A percentile compares a stretch with the other conserved stretches of the same genome.
Conservation (phyloP, 1,140 invertebrate species). For the Augochlora pura region DNA sequence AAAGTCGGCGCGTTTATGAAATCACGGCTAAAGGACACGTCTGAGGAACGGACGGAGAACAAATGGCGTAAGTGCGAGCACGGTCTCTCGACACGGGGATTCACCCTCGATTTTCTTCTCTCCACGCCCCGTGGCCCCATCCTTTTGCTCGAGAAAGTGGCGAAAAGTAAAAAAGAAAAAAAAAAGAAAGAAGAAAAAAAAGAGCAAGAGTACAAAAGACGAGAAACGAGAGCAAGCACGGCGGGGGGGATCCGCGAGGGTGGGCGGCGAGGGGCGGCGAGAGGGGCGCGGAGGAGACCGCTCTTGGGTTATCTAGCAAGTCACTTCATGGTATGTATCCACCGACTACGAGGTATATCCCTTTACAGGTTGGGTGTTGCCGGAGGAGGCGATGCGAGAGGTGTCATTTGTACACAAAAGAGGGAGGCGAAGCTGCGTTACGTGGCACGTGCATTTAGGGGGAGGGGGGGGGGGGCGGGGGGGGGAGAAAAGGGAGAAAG, state of each 20-base stretch:
- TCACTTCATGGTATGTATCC: conserved; percentile 37
- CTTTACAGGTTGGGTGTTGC: conserved; percentile 34
- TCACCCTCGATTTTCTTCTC: conserved; percentile 39
- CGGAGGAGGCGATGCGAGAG: conserved; percentile 28
- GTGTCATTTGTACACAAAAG: conserved; percentile 50
- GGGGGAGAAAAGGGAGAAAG: neutral
- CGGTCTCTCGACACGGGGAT: conserved; percentile 31
- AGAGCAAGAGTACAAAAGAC: neutral
- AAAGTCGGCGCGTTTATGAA: neutral
- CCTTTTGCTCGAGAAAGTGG: conserved; percentile 24
- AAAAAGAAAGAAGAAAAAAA: neutral
- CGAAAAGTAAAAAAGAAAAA: conserved; percentile 15
- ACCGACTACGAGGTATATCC: conserved; percentile 52
- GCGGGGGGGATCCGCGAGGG: neutral
- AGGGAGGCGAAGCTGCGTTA: conserved; percentile 31
- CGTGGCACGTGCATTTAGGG: conserved; percentile 23
- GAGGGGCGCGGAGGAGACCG: neutral
- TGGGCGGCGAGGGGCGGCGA: neutral
- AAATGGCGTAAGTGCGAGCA: conserved; percentile 16
- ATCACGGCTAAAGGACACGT: neutral
- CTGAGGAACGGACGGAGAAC: neutral
- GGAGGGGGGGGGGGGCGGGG: too few species aligned
- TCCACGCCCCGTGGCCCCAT: conserved; percentile 15
- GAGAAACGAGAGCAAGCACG: neutral
- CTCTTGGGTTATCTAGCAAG: conserved; percentile 45